Evolutionary conservation across 2,888 invertebrate species (phyloP), one percentile per base, ranked within the genome.

Genomic region (Lasius fuliginosus): DNA sequence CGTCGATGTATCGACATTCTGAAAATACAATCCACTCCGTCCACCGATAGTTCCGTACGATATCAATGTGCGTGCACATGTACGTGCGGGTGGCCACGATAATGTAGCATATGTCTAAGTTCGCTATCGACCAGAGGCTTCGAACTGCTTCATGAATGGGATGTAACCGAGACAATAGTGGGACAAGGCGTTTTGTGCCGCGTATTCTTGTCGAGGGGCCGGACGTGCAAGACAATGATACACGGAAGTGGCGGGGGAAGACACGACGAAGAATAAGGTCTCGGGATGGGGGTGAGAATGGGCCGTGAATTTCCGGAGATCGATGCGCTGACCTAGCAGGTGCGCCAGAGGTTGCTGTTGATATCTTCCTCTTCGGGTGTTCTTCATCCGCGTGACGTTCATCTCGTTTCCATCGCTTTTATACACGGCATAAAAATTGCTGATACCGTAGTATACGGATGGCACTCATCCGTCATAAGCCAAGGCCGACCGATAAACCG

Each of bases 281-380:
- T 53, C 49, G 58, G 60, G 12, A n/a, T 18, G 67, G 11, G 56
- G 11, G 69, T 33, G 79, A 27, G 68, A 46, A 58, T 42, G 68
- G 69, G 23, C 79, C 74, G 82, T 67, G 60, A 82, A 81, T 75
- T 81, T 84, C 67, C 65, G 46, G 30, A 73, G 69, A 75, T 85
- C 85, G 83, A 85, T 84, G 82, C 74, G 84, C 84, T 73, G 87
- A 86, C 82, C 84, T 68, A 67, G 75, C 74, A 82, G 82, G 73
- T 83, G 85, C 73, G 23, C 53, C 42, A 33, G 64, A 67, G 6
- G 60, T 58, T 30, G 33, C 64, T 27, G 85, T 83, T 62, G 83
- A 86, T 84, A 84, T 86, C 83, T 56, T 58, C 81, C 68, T 84
- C 40, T 56, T 56, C 12, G 64, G 49, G 30, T 46, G 69, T 60